These are phyloP conservation scores for Ylistrum balloti DNA, from an alignment of 1,140 invertebrate genomes.

Conservation along the genomic window DNA sequence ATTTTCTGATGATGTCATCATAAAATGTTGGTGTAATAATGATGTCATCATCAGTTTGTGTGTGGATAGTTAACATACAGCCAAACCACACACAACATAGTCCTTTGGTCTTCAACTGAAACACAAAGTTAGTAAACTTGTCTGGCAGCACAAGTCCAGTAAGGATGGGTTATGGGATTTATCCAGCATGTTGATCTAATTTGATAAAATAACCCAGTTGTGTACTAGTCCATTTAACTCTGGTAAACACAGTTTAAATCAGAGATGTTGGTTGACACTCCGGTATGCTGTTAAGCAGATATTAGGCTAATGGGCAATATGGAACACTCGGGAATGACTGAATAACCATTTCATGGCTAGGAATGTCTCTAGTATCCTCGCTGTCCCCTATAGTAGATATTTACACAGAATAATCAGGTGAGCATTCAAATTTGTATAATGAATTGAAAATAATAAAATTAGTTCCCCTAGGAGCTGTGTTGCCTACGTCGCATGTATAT, in stretches of 20 bases:
- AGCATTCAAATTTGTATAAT: slow-evolving; percentile 20
- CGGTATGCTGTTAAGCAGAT: no score
- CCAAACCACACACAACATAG: not conserved
- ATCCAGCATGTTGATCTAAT: not conserved
- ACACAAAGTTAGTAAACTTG: no score
- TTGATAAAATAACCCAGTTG: not conserved
- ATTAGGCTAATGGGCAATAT: no score
- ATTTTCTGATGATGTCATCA: slow-evolving; percentile 8
- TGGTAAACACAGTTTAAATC: not conserved
- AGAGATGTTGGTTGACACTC: not conserved
- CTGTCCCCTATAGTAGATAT: not conserved
- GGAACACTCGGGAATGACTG: not conserved
- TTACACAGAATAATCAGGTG: slow-evolving; percentile 33
- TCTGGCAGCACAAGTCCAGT: not conserved
- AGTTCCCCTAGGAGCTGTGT: slow-evolving; percentile 43
- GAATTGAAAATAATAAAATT: slow-evolving; percentile 31
- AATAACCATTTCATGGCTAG: slow-evolving; percentile 34
- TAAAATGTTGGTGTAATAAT: slow-evolving; percentile 14
- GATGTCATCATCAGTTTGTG: not conserved
- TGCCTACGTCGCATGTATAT: slow-evolving; percentile 64
- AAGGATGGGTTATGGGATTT: not conserved
- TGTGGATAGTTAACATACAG: not conserved
- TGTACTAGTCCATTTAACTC: not conserved
- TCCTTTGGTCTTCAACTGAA: no score
- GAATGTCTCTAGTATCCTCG: not conserved